phyloP scores from a whole-genome alignment of 2,888 invertebrate genomes.

The Drymonia ruficornis region DNA sequence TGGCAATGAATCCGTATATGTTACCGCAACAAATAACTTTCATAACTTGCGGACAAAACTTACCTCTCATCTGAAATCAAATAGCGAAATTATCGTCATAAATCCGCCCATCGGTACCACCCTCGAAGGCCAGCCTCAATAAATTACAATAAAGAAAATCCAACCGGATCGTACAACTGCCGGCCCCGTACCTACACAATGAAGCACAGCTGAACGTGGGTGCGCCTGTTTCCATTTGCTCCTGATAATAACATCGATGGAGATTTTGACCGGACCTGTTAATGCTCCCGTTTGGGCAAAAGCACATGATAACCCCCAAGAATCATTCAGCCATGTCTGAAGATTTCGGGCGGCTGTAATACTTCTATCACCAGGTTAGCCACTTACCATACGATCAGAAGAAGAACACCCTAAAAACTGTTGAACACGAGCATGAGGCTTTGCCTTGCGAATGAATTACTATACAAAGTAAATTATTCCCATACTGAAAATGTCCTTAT shows the following conservation, averaged over 20 bases:
- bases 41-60: neutral
- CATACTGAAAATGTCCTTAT: slow-evolving; percentile 23
- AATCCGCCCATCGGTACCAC: slow-evolving; percentile 25
- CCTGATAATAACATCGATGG: slow-evolving; percentile 38
- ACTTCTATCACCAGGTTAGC: no score
- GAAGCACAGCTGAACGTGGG: slow-evolving; percentile 25
- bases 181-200: slow-evolving; percentile 26
- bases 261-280: slow-evolving; percentile 36
- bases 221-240: slow-evolving; percentile 31
- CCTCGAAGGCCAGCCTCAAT: slow-evolving; percentile 35
- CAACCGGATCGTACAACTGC: slow-evolving; percentile 19
- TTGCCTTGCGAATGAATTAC: no score
- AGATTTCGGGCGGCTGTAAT: no score
- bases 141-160: slow-evolving; percentile 50
- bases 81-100: slow-evolving; percentile 26
- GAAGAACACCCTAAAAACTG: no score
- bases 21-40: neutral
- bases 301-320: neutral
- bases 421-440: no score
- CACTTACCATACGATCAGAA: no score
- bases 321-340: no score
- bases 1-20: no score
- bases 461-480: neutral
- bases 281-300: slow-evolving; percentile 9
- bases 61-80: slow-evolving; percentile 24